phyloP scores from a whole-genome alignment of 2,888 invertebrate species.

The Acronicta aceris region DNA sequence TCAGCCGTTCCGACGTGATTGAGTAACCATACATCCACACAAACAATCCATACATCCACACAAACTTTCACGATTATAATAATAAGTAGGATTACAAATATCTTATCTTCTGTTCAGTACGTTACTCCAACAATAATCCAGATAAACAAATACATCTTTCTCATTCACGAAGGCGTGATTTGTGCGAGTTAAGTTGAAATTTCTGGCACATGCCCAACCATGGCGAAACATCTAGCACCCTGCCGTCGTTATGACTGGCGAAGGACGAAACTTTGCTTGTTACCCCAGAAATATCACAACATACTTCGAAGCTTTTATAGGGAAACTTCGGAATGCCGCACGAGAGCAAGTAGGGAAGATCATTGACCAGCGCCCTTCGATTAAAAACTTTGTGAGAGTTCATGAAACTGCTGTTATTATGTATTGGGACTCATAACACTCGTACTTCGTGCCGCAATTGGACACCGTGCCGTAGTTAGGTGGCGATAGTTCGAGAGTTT shows the following conservation, averaged over 20 bases:
- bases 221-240: conserved; percentile 63
- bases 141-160: conserved; percentile 53
- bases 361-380: conserved; percentile 55
- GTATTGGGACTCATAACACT: conserved; percentile 45
- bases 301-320: conserved; percentile 80
- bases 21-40: no score
- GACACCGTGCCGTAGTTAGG: conserved; percentile 17
- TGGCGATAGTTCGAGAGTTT: conserved; percentile 13
- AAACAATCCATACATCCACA: no score
- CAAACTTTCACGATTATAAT: no score
- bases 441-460: conserved; percentile 39
- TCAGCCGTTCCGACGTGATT: no score
- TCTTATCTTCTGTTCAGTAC: no score
- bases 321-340: conserved; percentile 77
- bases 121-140: conserved; percentile 40
- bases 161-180: conserved; percentile 46
- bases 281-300: conserved; percentile 85
- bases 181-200: conserved; percentile 47
- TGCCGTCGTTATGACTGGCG: conserved; percentile 65
- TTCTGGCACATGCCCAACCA: conserved; percentile 66
- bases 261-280: conserved; percentile 84
- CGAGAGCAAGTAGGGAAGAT: conserved; percentile 60
- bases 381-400: conserved; percentile 45
- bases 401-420: conserved; percentile 45
- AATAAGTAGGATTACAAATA: no score